phyloP scores from a whole-genome alignment of 2,113 vertebrate species.

The human region GRCh38 chr4:39146001-39146500 shows the following conservation, averaged over 20 bases:
- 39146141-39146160: neutral
- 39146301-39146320: neutral
- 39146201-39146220: neutral
- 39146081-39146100: neutral
- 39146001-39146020: neutral
- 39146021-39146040: neutral
- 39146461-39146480: neutral
- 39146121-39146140: neutral
- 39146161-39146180: neutral
- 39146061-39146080: neutral
- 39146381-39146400: neutral
- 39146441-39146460: neutral
- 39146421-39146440: neutral
- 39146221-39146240: neutral
- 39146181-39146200: neutral
- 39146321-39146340: neutral
- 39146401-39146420: neutral
- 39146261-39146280: neutral
- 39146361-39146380: neutral
- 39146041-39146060: neutral
- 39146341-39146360: neutral
- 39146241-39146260: neutral
- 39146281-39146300: neutral
- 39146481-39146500: neutral
- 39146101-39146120: neutral